Evolutionary conservation across 2,888 invertebrate genomes (phyloP).

Genomic region (Napeogenes sylphis): DNA sequence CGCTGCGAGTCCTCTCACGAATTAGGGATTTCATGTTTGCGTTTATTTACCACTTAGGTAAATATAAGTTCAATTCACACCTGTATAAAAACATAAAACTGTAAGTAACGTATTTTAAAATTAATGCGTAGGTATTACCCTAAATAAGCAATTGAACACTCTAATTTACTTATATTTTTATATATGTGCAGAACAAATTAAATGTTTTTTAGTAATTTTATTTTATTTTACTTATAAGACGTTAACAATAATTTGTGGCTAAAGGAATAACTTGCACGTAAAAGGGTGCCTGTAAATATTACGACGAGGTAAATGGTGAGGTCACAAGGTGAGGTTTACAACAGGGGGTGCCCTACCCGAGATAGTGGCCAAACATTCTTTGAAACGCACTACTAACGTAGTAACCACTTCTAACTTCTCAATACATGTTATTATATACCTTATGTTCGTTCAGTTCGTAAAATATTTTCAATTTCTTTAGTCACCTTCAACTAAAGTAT

Average conservation of each 20-base stretch:
- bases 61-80: conserved; percentile 10
- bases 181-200: no score
- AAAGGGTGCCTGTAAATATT: conserved; percentile 2
- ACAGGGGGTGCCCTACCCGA: conserved; percentile 17
- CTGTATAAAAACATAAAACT: conserved; percentile 9
- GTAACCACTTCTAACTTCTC: not conserved
- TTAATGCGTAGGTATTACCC: no score
- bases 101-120: no score
- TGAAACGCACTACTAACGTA: conserved; percentile 10
- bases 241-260: not conserved
- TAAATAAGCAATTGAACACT: no score
- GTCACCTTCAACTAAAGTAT: no score
- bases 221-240: no score
- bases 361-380: conserved; percentile 13
- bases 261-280: not conserved
- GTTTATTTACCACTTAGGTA: conserved; percentile 3
- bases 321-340: conserved; percentile 13
- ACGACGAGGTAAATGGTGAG: conserved; percentile 14
- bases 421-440: no score
- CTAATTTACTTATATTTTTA: no score
- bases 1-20: conserved; percentile 27
- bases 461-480: no score
- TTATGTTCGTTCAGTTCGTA: no score
- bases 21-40: conserved; percentile 26
- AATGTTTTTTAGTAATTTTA: no score